Conservation (phyloP, 2,797 vertebrate genomes). For the Thripadectes ignobilis region DNA sequence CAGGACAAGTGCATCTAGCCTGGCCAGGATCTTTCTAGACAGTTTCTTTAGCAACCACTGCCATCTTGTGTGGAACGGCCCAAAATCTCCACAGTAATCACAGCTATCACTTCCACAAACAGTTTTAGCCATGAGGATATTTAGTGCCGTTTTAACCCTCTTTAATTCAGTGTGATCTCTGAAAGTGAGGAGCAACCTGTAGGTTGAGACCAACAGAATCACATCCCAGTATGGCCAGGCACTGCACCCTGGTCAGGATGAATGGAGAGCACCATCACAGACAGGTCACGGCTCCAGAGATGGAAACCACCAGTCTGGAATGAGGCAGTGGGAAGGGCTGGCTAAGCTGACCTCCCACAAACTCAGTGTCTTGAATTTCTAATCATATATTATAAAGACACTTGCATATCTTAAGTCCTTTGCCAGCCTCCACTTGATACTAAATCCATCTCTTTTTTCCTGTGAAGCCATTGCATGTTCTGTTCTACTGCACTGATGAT, state of each 20-base stretch:
- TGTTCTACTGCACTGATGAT: not conserved
- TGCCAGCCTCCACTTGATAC: not conserved
- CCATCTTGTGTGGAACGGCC: not conserved
- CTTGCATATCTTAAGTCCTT: not conserved
- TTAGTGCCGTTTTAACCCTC: not conserved
- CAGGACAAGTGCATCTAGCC: not conserved
- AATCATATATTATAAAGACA: not conserved
- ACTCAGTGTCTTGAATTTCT: not conserved
- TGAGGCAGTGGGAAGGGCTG: not conserved
- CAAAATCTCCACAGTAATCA: not conserved
- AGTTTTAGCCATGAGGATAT: not conserved
- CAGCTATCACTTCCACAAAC: not conserved
- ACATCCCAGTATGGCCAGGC: accelerated
- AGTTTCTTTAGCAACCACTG: not conserved
- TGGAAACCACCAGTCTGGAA: not conserved
- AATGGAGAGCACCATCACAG: accelerated
- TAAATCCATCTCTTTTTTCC: not conserved
- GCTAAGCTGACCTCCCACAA: not conserved
- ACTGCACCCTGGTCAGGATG: not conserved
- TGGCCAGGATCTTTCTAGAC: not conserved
- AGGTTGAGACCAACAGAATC: not conserved
- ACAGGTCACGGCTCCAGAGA: not conserved
- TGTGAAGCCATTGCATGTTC: not conserved
- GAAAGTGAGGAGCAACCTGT: not conserved
- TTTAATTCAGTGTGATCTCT: not conserved